These are phyloP conservation scores for Tokudaia tokunoshimensis DNA, from an alignment of 2,797 vertebrate species.

Conservation along the genomic window DNA sequence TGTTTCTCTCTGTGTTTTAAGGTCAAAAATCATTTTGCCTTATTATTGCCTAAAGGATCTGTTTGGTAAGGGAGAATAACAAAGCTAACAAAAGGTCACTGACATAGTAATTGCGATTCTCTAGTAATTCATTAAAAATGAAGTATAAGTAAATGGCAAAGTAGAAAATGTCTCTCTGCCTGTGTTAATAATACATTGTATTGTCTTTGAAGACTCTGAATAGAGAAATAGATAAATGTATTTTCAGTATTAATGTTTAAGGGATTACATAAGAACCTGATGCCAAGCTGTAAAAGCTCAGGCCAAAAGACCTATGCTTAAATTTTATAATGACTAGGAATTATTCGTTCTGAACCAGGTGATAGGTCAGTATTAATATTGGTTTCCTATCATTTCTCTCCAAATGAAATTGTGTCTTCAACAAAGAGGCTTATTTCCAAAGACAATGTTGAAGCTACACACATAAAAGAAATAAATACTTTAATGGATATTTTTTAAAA, in stretches of 20 bases:
- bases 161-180: constrained; percentile 9
- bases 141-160: constrained; percentile 49
- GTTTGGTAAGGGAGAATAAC: constrained; percentile 5
- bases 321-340: constrained; percentile 68
- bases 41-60: background rate
- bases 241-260: constrained; percentile 43
- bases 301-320: constrained; percentile 15
- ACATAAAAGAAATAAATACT: constrained; percentile 33
- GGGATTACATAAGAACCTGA: background rate
- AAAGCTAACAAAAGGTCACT: constrained; percentile 27
- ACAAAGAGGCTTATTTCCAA: constrained; percentile 32
- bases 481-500: background rate
- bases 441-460: background rate
- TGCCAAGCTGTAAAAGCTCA: background rate
- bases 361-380: constrained; percentile 73
- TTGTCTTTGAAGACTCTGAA: constrained; percentile 7
- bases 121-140: constrained; percentile 37
- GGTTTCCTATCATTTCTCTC: constrained; percentile 66
- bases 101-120: constrained; percentile 40
- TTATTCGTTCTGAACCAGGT: constrained; percentile 70
- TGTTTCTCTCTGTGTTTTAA: constrained; percentile 19
- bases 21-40: constrained; percentile 34
- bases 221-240: constrained; percentile 1
- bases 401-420: constrained; percentile 21
- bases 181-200: background rate